A percentile compares a stretch with the other conserved stretches of the same genome.
Conservation (phyloP, 2,888 invertebrate genomes). For the Crossocerus cetratus region DNA sequence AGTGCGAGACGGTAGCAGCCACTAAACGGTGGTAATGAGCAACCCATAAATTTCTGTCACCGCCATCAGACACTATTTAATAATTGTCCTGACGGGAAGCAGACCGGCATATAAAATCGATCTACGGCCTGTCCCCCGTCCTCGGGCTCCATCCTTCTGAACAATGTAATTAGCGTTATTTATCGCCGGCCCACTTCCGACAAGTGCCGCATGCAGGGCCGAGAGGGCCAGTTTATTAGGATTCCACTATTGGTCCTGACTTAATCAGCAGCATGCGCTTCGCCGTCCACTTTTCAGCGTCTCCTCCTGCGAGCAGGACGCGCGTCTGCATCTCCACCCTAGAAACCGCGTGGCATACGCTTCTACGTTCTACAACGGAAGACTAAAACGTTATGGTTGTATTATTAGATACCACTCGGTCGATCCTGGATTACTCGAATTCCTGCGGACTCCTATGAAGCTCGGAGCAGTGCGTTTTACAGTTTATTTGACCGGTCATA, state of each 20-base stretch:
- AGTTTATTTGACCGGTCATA: conserved; percentile 3
- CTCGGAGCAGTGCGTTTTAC: conserved; percentile 4
- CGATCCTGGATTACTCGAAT: conserved; percentile 21
- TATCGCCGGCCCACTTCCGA: background rate
- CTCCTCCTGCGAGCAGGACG: too few species aligned
- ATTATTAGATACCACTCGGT: conserved; percentile 45
- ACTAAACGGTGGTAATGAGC: conserved; percentile 71
- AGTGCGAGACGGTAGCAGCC: conserved; percentile 59
- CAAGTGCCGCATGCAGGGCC: too few species aligned
- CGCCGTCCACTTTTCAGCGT: too few species aligned
- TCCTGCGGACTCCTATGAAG: conserved; percentile 28
- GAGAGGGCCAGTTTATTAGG: too few species aligned
- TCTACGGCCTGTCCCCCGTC: conserved; percentile 26
- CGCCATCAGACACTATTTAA: conserved; percentile 62
- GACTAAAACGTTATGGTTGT: conserved; percentile 20
- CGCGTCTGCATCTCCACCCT: background rate
- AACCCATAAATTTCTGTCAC: conserved; percentile 69
- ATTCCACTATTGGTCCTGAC: too few species aligned
- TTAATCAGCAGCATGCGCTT: too few species aligned
- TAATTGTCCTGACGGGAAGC: conserved; percentile 54
- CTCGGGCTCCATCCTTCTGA: background rate
- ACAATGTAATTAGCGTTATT: background rate
- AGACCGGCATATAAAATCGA: conserved; percentile 43
- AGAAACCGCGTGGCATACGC: background rate
- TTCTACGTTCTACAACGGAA: conserved; percentile 16